Evolutionary conservation across 1,140 invertebrate species (phyloP), one percentile per base, ranked within the genome.

Genomic region (Hyles euphorbiae): DNA sequence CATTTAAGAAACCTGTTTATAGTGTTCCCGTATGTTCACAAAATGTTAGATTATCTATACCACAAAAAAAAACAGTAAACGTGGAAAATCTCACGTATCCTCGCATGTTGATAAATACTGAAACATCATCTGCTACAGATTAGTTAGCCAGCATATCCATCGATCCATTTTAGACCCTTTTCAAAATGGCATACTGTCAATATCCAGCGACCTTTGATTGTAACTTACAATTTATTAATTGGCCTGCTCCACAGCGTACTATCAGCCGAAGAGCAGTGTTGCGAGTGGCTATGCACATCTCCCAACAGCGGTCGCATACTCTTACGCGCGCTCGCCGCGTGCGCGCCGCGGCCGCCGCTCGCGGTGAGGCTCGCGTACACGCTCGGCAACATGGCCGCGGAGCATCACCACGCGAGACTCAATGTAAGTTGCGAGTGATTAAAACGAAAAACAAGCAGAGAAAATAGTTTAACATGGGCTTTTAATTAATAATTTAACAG

Each of bases 341-440:
- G 84, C 63, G 84, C 83, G 3, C 78, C 91, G 43, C 87, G 90
- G 12, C 70, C 89, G 3, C 68, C 91, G n/a, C 87, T 91, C n/a
- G 90, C 95, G 34, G 92, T 96, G 32, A 86, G 95, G 3, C 82
- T 96, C 47, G 93, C 92, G 11, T 96, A 95, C 80, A 93, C 94
- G 63, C 88, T 96, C 12, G 95, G 95, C 22, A 96, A 96, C 74
- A 92, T 96, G 76, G 92, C 94, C 70, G 94, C 94, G 53, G 92
- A 92, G 60, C 91, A 92, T 70, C 92, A 95, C 46, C 82, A 89
- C 4, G 93, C 94, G 0, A 81, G 94, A 50, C 76, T 91, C 5
- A 88, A 92, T 76, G 92, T 93, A 7, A 62, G 68, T 46, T 32
- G 9, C n/a, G n/a, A 4, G n/a, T 53, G 10, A n/a, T 40, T 12